Base-by-base conservation (phyloP, 2,888 invertebrate genomes). In the Hyppa rectilinea region DNA sequence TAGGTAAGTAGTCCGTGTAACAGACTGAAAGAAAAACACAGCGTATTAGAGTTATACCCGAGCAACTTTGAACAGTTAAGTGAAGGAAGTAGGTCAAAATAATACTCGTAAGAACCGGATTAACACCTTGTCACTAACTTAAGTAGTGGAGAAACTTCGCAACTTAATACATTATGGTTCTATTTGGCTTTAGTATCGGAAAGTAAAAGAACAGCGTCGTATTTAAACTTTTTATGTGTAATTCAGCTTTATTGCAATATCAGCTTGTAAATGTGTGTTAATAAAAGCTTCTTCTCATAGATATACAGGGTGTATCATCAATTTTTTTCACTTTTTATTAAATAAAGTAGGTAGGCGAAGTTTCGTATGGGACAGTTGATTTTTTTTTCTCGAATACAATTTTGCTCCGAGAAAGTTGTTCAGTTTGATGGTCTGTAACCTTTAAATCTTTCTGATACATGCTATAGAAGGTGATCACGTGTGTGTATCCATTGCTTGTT, bases 21-120 rank as follows among this genome's bases (percentile, higher is more conserved):
- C 29, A 49, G 47, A 23, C 47, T 66, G 45, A 47, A 66, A 81
- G 58, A 75, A 71, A 82, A 75, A 69, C 68, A 66, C 29, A 31
- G 43, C 69, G 59, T 75, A 76, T 68, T 65, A 65, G 60, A 78
- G 65, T 78, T 72, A 78, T 61, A 65, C 23, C 49, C 63, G 53
- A 38, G 67, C 34, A 75, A 81, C 66, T 83, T 82, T 68, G 68
- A 67, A 71, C 72, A 71, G 75, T 81, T 49, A 70, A 71, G 67
- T 70, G 45, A 78, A 78, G 72, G 69, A 82, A 84, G 36, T 83
- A 62, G 84, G 78, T 78, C 75, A 84, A 62, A 70, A 84, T 79
- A 78, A 71, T 71, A 74, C 75, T 75, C 67, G 61, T 68, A 80
- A 73, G 70, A 70, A 63, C 60, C 45, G 79, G 81, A 82, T 82